phyloP scores from a whole-genome alignment of 1,140 invertebrate species.

The Portunus trituberculatus region DNA sequence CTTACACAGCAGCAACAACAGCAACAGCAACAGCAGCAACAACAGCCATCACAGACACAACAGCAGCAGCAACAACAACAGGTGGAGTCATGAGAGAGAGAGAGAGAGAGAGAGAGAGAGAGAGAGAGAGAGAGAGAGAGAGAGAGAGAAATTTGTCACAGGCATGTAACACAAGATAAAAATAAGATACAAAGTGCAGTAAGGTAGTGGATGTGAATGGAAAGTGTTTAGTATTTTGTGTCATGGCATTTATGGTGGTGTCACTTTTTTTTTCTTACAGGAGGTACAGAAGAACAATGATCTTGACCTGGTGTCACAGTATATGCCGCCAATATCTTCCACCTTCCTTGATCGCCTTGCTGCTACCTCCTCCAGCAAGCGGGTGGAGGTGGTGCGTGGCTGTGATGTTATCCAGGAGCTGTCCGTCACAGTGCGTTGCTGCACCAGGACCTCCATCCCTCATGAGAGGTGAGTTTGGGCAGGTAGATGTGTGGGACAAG shows the following conservation, averaged over 20 bases:
- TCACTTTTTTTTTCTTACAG: conserved; percentile 14
- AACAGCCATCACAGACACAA: conserved; percentile 40
- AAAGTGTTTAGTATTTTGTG: too few relatives aligned
- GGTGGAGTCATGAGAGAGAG: not conserved
- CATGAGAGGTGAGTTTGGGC: conserved; percentile 84
- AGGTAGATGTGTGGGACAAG: not conserved
- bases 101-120: not conserved
- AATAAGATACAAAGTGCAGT: too few relatives aligned
- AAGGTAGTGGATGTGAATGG: too few relatives aligned
- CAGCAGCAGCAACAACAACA: conserved; percentile 6
- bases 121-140: not conserved
- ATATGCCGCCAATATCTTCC: conserved; percentile 69
- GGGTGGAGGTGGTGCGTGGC: conserved; percentile 81
- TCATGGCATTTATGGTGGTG: too few relatives aligned
- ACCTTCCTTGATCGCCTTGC: conserved; percentile 68
- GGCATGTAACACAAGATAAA: too few relatives aligned
- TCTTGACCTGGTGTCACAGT: conserved; percentile 69
- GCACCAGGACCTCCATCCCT: conserved; percentile 85
- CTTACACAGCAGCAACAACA: conserved; percentile 48
- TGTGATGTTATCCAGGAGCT: conserved; percentile 96
- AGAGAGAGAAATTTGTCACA: conserved; percentile 3
- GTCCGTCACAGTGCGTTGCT: conserved; percentile 90
- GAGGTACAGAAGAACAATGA: conserved; percentile 67
- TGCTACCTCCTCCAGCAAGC: conserved; percentile 63
- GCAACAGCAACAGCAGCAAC: conserved; percentile 2